phyloP scores from a whole-genome alignment of 2,888 invertebrate genomes.

The Sabatieria punctata region DNA sequence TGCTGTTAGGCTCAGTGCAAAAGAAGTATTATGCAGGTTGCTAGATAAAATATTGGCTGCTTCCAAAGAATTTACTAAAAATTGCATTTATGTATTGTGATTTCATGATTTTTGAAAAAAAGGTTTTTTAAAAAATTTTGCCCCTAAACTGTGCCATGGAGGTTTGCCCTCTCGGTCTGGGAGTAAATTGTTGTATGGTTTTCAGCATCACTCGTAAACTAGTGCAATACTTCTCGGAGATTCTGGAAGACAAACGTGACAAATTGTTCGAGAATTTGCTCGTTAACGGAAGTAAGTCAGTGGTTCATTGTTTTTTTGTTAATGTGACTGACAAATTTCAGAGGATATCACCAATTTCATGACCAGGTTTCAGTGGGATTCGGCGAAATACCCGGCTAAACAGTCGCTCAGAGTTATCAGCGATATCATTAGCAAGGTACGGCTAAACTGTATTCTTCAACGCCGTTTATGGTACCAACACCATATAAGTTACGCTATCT shows the following conservation, averaged over 20 bases:
- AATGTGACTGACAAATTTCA: conserved; percentile 40
- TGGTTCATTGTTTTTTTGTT: conserved; percentile 9
- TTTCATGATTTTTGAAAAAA: conserved; percentile 4
- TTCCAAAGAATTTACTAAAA: too few species aligned
- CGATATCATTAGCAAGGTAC: conserved; percentile 82
- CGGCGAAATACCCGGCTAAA: conserved; percentile 98
- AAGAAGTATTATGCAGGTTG: too few species aligned
- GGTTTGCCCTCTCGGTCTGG: too few species aligned
- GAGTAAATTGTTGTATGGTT: conserved; percentile 2
- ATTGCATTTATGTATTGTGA: too few species aligned
- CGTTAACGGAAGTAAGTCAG: conserved; percentile 84
- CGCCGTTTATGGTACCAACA: too few species aligned
- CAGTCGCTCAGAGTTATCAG: conserved; percentile 91
- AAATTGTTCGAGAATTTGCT: conserved; percentile 88
- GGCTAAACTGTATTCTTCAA: conserved; percentile 4
- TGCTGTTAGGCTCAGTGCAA: too few species aligned
- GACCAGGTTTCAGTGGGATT: conserved; percentile 97
- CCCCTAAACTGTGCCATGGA: too few species aligned
- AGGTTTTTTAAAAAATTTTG: too few species aligned
- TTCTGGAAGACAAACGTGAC: conserved; percentile 88
- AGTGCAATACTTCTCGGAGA: conserved; percentile 85
- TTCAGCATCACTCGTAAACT: conserved; percentile 70
- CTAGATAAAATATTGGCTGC: too few species aligned
- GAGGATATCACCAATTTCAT: conserved; percentile 85
- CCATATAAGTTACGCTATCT: too few species aligned